Evolutionary conservation across 1,140 invertebrate genomes (phyloP).

Genomic region (Drosophila takahashii): DNA sequence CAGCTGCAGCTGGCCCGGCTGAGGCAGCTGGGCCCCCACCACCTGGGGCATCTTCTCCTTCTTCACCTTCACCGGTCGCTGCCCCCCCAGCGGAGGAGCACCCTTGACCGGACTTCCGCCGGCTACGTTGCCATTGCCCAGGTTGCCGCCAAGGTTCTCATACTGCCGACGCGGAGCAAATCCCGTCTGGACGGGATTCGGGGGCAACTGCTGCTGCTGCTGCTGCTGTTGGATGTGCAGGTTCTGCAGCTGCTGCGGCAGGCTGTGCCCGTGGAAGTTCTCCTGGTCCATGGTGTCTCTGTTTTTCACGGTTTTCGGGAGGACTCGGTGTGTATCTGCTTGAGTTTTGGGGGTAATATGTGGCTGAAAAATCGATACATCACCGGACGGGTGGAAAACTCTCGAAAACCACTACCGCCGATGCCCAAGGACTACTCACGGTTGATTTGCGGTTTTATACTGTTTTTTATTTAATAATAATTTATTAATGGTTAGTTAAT

Average conservation of each 20-base stretch:
- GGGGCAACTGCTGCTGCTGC: slow-evolving; percentile 39
- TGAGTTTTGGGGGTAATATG: slow-evolving; percentile 12
- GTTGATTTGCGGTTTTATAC: slow-evolving; percentile 69
- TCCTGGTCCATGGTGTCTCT: slow-evolving; percentile 59
- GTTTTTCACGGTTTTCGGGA: slow-evolving; percentile 8
- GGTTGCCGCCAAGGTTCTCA: slow-evolving; percentile 50
- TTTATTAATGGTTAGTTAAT: slow-evolving; percentile 81
- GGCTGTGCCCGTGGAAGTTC: slow-evolving; percentile 44
- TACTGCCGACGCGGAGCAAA: slow-evolving; percentile 80
- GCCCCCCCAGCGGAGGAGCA: slow-evolving; percentile 28
- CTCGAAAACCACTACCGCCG: neutral
- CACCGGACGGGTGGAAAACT: neutral
- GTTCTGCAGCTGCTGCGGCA: slow-evolving; percentile 51
- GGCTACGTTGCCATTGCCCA: slow-evolving; percentile 58
- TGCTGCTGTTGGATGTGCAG: slow-evolving; percentile 41
- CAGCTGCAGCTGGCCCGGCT: slow-evolving; percentile 27
- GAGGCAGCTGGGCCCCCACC: slow-evolving; percentile 18
- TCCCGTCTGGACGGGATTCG: slow-evolving; percentile 54
- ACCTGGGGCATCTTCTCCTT: slow-evolving; percentile 60
- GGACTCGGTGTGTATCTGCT: slow-evolving; percentile 61
- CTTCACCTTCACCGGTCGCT: slow-evolving; percentile 55
- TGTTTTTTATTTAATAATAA: slow-evolving; percentile 85
- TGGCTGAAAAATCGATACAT: slow-evolving; percentile 68
- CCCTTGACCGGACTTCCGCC: slow-evolving; percentile 20
- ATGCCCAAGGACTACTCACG: slow-evolving; percentile 30